Evolutionary conservation across 2,113 vertebrate species (phyloP), one percentile per base, ranked within the genome.

Genomic region (Mustela nigripes): DNA sequence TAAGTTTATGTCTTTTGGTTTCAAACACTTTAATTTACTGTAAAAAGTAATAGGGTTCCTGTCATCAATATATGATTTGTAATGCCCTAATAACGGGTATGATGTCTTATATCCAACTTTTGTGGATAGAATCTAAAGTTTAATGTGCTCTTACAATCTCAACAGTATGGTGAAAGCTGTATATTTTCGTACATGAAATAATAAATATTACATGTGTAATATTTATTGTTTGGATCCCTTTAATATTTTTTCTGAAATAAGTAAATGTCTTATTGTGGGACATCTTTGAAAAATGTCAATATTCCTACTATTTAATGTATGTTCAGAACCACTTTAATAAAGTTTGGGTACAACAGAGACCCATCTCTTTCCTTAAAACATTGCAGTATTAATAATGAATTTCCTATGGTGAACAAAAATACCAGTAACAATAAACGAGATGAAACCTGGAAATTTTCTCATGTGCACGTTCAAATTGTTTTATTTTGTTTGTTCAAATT

Each of bases 371-470:
- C 9, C 62, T 96, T 89, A 73, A 58, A 84, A 2, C 11, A 84
- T 45, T n/a, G 2, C 5, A 94, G 65, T 4, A 93, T 53, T 95
- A 63, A 93, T 92, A 50, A 97, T 67, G 96, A 73, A 81, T 95
- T 97, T 96, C 15, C 56, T n/a, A 31, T 24, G 4, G 12, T 45
- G 36, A 97, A 73, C 7, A 96, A 91, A 95, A 45, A 82, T 73
- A 73, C 24, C 95, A 18, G 71, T 94, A 22, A 87, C 81, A 58
- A 39, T 88, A 56, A 36, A 71, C 24, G 76, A 60, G 45, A 98
- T 15, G 1, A 94, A 97, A 82, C 63, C 62, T 94, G 74, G 97
- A 18, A 95, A 86, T 94, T 96, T 98, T 98, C 60, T 96, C 18
- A 87, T 39, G 42, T 31, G 45, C n/a, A 81, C 24, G 7, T n/a